Base-by-base conservation (phyloP, 2,888 invertebrate genomes). In the Tanytarsus gracilentus region DNA sequence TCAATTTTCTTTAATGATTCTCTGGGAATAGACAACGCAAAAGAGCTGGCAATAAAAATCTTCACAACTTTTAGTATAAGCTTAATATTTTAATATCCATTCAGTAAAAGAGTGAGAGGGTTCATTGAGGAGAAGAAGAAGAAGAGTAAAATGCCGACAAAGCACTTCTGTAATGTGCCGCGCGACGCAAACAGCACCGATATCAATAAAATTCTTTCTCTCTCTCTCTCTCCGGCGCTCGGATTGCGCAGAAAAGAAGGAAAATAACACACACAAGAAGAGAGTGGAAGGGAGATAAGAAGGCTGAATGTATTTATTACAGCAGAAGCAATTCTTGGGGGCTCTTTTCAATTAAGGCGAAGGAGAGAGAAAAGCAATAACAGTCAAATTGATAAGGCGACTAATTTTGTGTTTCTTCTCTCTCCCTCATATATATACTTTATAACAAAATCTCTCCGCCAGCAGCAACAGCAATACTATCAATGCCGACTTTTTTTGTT, bases 1-100 rank as follows among this genome's bases (percentile, higher is more conserved):
- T 49, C 52, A 52, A n/a, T 33, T 33, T 33, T 25, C 23, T 58
- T 58, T 58, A 58, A 58, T 58, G 58, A 48, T n/a, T n/a, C n/a
- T n/a, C n/a, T n/a, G n/a, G n/a, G n/a, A n/a, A n/a, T n/a, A n/a
- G n/a, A n/a, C n/a, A n/a, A 58, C 44, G n/a, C 27, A 27, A 51
- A 27, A 55, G 25, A 44, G 25, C 26, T 48, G 48, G 27, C 40
- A 40, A 58, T 58, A 58, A 58, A 58, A 58, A 58, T 58, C 58
- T 58, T 58, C 58, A 58, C 58, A 58, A 40, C 58, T 58, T 58
- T 58, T 58, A 27, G n/a, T n/a, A n/a, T n/a, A n/a, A n/a, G n/a
- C n/a, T n/a, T n/a, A n/a, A n/a, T n/a, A n/a, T n/a, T n/a, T n/a
- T n/a, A n/a, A n/a, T n/a, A n/a, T n/a, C n/a, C n/a, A n/a, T n/a